Conservation (phyloP, 2,888 invertebrate genomes). For the Folsomia candida region DNA sequence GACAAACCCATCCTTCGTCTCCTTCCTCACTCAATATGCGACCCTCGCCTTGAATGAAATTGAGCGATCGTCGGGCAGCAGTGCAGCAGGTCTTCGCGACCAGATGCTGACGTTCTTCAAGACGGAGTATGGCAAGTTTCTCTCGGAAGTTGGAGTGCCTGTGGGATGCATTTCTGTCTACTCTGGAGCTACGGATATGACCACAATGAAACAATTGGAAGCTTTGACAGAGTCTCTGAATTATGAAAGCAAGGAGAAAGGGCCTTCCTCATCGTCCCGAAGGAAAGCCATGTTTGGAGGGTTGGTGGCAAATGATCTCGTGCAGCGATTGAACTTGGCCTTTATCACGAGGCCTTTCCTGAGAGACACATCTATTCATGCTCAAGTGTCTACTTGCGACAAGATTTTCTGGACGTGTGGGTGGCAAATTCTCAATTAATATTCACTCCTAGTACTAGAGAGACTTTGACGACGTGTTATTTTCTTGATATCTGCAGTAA, state of each 20-base stretch:
- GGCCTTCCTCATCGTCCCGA: slow-evolving; percentile 3
- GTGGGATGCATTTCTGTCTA: slow-evolving; percentile 35
- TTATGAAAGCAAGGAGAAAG: too few relatives aligned
- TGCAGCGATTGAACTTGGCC: slow-evolving; percentile 1
- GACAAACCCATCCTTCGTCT: slow-evolving; percentile 22
- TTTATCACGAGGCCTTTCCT: neutral
- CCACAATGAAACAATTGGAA: slow-evolving; percentile 16
- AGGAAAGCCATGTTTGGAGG: neutral
- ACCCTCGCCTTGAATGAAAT: slow-evolving; percentile 18
- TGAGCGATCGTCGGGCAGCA: neutral
- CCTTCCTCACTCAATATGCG: slow-evolving; percentile 26
- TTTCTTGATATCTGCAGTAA: too few relatives aligned
- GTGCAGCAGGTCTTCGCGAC: neutral
- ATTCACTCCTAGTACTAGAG: neutral
- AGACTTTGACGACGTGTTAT: too few relatives aligned
- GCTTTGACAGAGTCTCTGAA: slow-evolving; percentile 4
- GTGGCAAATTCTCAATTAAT: neutral
- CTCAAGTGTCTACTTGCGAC: slow-evolving; percentile 11
- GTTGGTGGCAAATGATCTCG: slow-evolving; percentile 3
- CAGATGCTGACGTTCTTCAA: slow-evolving; percentile 27
- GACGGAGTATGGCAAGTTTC: slow-evolving; percentile 32
- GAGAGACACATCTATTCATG: neutral
- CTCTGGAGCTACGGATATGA: slow-evolving; percentile 20
- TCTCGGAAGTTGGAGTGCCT: slow-evolving; percentile 25
- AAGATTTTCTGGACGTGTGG: slow-evolving; percentile 15